phyloP scores from a whole-genome alignment of 2,888 invertebrate genomes.

The Microctonus hyperodae region DNA sequence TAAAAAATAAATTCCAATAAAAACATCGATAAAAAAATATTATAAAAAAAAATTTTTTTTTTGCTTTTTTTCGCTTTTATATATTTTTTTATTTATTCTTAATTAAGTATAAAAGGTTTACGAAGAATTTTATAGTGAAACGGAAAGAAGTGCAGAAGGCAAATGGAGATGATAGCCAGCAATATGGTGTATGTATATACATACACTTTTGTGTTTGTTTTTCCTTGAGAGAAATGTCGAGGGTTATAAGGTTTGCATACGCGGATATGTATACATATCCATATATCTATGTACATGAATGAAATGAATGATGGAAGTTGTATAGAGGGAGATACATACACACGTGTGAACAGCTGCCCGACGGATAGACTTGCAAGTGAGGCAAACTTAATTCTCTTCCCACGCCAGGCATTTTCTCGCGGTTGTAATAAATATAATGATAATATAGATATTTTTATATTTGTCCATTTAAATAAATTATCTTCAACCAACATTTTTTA shows the following conservation, averaged over 20 bases:
- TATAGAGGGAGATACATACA: slow-evolving; percentile 8
- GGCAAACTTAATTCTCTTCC: slow-evolving; percentile 6
- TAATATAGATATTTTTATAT: background rate
- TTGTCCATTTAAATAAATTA: background rate
- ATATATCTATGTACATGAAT: slow-evolving; percentile 52
- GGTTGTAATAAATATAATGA: background rate
- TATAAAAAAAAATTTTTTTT: background rate
- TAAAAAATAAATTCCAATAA: slow-evolving; percentile 25
- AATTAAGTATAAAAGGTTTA: slow-evolving; percentile 5
- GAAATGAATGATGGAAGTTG: slow-evolving; percentile 48
- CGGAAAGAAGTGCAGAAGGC: background rate
- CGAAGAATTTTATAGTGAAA: slow-evolving; percentile 9
- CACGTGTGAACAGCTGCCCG: slow-evolving; percentile 20
- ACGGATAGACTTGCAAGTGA: slow-evolving; percentile 4
- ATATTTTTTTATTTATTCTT: too few relatives aligned
- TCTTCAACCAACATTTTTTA: too few relatives aligned
- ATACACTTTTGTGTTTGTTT: slow-evolving; percentile 19
- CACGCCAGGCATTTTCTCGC: slow-evolving; percentile 18
- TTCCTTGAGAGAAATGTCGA: slow-evolving; percentile 10
- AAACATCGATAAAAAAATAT: slow-evolving; percentile 1
- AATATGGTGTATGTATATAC: slow-evolving; percentile 16
- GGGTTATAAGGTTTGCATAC: slow-evolving; percentile 14
- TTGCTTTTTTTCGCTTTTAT: slow-evolving; percentile 13
- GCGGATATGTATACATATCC: slow-evolving; percentile 56
- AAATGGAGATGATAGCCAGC: too few relatives aligned